These are phyloP conservation scores for Staurois parvus DNA, from an alignment of 2,797 vertebrate genomes.

Conservation along the genomic window DNA sequence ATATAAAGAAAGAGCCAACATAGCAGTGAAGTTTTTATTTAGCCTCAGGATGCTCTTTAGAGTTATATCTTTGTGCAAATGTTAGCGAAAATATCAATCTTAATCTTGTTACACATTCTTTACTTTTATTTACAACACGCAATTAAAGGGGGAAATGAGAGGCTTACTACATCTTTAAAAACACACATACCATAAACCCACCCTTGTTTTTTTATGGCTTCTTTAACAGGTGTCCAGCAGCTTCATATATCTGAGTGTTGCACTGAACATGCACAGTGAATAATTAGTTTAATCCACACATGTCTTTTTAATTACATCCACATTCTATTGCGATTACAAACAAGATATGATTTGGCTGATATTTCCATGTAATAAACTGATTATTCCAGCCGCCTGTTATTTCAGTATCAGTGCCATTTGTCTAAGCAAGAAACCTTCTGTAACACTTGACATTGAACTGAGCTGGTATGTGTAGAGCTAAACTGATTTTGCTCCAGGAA, in stretches of 20 bases:
- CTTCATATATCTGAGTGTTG: neutral
- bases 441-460: constrained; percentile 16
- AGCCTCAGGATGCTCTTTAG: too few species aligned
- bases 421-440: constrained; percentile 17
- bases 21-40: neutral
- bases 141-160: constrained; percentile 2
- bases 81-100: neutral
- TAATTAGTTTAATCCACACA: constrained; percentile 34
- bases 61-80: neutral
- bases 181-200: neutral
- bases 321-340: constrained; percentile 42
- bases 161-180: neutral
- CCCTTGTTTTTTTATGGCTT: neutral
- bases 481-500: constrained; percentile 24
- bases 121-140: neutral
- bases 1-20: too few species aligned
- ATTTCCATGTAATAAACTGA: neutral
- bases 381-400: constrained; percentile 18
- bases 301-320: constrained; percentile 38
- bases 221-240: constrained; percentile 30
- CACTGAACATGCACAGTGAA: constrained; percentile 32
- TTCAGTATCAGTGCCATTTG: neutral
- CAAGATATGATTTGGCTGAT: constrained; percentile 14
- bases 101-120: neutral
- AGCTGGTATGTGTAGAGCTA: neutral